Evolutionary conservation across 2,888 invertebrate species (phyloP), one percentile per base, ranked within the genome.

Genomic region (Neoitamus cyanurus): DNA sequence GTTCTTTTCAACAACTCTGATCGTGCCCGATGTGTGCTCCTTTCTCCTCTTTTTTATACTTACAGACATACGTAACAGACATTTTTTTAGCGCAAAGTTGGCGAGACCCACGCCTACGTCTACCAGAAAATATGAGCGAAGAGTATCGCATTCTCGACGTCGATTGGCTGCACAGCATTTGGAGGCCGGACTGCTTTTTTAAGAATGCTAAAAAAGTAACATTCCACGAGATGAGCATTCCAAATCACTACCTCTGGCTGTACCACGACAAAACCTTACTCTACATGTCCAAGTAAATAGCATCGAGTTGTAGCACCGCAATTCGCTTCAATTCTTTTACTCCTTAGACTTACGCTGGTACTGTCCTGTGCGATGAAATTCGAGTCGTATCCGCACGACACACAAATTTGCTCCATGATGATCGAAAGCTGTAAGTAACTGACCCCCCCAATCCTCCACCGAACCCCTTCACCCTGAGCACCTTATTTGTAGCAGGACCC

Each of bases 171-270:
- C 96, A 96, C 92, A 94, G 94, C 90, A 97, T 97, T 90, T 97
- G 97, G 97, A 93, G 97, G 85, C 97, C 97, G 0, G 97, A 97
- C 91, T 97, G 97, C 90, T 97, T 97, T 92, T 97, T 97, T 91
- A 97, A 97, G 92, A 97, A 97, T 90, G 97, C 97, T 20, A 97
- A 97, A 92, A 96, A 97, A 89, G 97, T 94, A n/a, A 97, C 97
- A 15, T 97, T 97, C 89, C 97, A 97, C 88, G 97, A 97, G 92
- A 97, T 97, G 97, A 97, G 97, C 90, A 97, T 97, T 90, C 97
- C 97, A 0, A 97, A 97, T 90, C 97, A 97, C 91, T 97, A 97
- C 90, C 92, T 97, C 11, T 97, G 97, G 97, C 91, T 97, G 85
- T 97, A 97, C 88, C 96, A 97, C 88, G 97, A 97, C 90, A 97